Evolutionary conservation across 2,113 vertebrate genomes (phyloP), one percentile per base, ranked within the genome.

Genomic region (Xyliphius kryptos): DNA sequence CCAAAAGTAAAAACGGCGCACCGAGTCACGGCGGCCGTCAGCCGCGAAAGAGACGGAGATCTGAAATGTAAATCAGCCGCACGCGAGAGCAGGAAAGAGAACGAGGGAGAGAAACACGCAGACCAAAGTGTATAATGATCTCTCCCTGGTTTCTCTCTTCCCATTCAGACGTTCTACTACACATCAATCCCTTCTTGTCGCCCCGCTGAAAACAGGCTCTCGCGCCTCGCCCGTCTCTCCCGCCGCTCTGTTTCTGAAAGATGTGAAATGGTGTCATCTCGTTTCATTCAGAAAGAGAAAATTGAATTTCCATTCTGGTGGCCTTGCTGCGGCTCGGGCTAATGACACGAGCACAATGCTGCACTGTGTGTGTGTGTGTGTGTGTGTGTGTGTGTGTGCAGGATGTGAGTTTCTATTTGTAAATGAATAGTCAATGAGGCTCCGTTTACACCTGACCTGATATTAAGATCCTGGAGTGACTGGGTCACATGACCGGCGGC

Each of bases 221-320:
- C 16, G 22, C 32, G n/a, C n/a, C 40, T 41, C 2, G 40, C 37
- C 10, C 20, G 17, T 47, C 32, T 16, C 21, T 63, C 19, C 15
- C 2, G 46, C 55, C 37, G 14, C 60, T 10, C 51, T n/a, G 37
- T 61, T 38, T 40, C 59, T 50, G 59, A 50, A 37, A 50, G 26
- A 54, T 32, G 38, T 22, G 51, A 72, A 69, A 69, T 44, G 40
- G 61, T 70, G 66, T 61, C 67, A 72, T 68, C 48, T 61, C 43
- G 20, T 63, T 67, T 19, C 57, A 69, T 69, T 61, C 66, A 61
- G 26, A 59, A 46, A 26, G 15, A 60, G 57, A 66, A 76, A 72
- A 71, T 70, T 73, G 57, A 77, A 76, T 80, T 67, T 76, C 58
- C 46, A 63, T 68, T 63, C 54, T 48, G 64, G 56, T 17, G 51